phyloP scores from a whole-genome alignment of 2,113 vertebrate species.

The Dolichotis patagonum region DNA sequence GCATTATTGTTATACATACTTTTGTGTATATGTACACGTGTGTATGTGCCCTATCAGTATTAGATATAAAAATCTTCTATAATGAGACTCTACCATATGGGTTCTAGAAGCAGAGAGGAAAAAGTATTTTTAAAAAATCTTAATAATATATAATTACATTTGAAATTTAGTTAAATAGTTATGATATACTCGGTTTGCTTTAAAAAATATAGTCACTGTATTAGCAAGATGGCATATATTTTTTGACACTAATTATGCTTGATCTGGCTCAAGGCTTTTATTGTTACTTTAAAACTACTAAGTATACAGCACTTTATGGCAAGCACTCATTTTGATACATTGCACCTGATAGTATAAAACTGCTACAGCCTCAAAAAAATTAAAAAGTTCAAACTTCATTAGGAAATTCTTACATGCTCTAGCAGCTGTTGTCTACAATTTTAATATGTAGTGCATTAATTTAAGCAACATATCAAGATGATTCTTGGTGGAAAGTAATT shows the following conservation, averaged over 20 bases:
- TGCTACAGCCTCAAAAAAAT: constrained; percentile 51
- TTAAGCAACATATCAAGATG: constrained; percentile 56
- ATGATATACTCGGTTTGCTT: constrained; percentile 46
- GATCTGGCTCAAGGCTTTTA: constrained; percentile 76
- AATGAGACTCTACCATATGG: not conserved
- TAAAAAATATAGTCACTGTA: constrained; percentile 66
- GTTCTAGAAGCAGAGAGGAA: not conserved
- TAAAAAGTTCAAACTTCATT: constrained; percentile 73
- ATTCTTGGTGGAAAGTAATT: constrained; percentile 15
- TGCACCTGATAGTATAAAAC: constrained; percentile 75
- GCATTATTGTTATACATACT: not conserved
- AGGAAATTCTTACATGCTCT: constrained; percentile 69
- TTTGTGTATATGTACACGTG: not conserved
- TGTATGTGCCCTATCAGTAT: not conserved
- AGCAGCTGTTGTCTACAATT: constrained; percentile 43
- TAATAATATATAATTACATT: constrained; percentile 38
- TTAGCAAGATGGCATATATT: constrained; percentile 46
- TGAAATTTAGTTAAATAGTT: constrained; percentile 76
- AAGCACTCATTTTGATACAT: constrained; percentile 79
- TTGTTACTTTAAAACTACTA: constrained; percentile 78
- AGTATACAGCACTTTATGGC: constrained; percentile 74
- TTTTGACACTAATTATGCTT: constrained; percentile 66
- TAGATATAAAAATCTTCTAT: not conserved
- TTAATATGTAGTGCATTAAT: constrained; percentile 57
- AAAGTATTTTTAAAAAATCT: constrained; percentile 20